Evolutionary conservation across 2,113 vertebrate species (phyloP).

Genomic region (Monopterus albus): DNA sequence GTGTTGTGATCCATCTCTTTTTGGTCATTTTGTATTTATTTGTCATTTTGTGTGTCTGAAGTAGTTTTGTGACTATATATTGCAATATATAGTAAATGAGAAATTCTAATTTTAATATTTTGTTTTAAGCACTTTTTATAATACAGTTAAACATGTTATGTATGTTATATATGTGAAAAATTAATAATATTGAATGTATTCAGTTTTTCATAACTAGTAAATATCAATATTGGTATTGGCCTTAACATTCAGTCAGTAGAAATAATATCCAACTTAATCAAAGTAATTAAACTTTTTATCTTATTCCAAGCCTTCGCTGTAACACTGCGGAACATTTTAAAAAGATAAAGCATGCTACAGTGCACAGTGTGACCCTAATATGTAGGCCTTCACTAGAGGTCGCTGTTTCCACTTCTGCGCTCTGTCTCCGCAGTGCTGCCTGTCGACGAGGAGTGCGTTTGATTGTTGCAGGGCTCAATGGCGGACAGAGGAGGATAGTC

Average conservation of each 20-base stretch:
- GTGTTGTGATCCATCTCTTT: too few relatives aligned
- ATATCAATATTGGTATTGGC: too few relatives aligned
- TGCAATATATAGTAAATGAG: too few relatives aligned
- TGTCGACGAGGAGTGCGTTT: conserved; percentile 84
- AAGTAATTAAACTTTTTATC: background rate
- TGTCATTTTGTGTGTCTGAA: too few relatives aligned
- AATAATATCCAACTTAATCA: background rate
- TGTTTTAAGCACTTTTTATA: too few relatives aligned
- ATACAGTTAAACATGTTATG: too few relatives aligned
- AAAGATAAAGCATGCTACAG: background rate
- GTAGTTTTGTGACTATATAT: too few relatives aligned
- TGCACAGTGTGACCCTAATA: background rate
- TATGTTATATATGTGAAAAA: too few relatives aligned
- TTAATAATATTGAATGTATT: too few relatives aligned
- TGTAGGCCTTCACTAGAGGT: conserved; percentile 25
- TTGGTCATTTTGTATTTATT: too few relatives aligned
- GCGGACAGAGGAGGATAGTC: conserved; percentile 82
- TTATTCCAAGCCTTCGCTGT: background rate
- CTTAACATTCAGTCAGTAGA: too few relatives aligned
- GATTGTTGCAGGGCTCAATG: conserved; percentile 86
- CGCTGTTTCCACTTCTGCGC: conserved; percentile 53
- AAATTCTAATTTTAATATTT: too few relatives aligned
- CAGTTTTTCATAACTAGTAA: background rate
- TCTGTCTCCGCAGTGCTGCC: conserved; percentile 77
- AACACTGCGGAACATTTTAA: conserved; percentile 44